Base-by-base conservation (phyloP, 53 echinoderm and acorn worm species). In the Henricia sp. region DNA sequence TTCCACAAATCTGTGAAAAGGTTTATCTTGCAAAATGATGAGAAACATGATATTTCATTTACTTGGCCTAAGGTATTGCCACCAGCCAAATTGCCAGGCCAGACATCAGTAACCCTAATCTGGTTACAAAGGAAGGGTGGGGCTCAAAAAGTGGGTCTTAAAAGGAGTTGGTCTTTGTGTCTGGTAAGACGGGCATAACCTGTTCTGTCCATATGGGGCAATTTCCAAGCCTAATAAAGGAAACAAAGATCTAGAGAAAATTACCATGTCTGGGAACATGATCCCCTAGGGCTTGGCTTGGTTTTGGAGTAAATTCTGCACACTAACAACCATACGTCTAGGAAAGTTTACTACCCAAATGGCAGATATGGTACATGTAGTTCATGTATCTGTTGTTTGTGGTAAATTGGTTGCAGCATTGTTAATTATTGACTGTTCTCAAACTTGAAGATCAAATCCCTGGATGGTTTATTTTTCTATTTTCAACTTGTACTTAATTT, bases 191-290 rank as follows among this genome's bases (percentile, higher is more conserved):
- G n/a, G 20, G 2, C 27, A 19, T 56, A 19, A 56, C 56, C 53
- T 23, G 4, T 6, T 23, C 16, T 4, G 13, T 53, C 53, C 53
- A 2, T 23, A 19, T 8, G 10, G 6, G n/a, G 3, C 70, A 70
- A 44, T 70, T 46, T 46, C 46, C 44, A 43, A n/a, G n/a, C 70
- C 46, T 70, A 1, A 70, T 44, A 70, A 46, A 70, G 70, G 70
- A 70, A 70, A 70, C 70, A 27, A 34, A 46, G 70, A 26, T 21
- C 19, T 70, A 3, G 3, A 39, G 70, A 70, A n/a, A 16, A 70
- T 70, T 70, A 70, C 12, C 46, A 11, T 70, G 70, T 70, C 70
- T 70, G 70, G 37, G 44, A 70, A 46, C 44, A 6, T 9, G 70
- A 70, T 42, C 70, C 24, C 70, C 2, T 1, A 29, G 70, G 70